phyloP scores from a whole-genome alignment of 2,797 vertebrate species.

The Poeciliopsis gracilis region DNA sequence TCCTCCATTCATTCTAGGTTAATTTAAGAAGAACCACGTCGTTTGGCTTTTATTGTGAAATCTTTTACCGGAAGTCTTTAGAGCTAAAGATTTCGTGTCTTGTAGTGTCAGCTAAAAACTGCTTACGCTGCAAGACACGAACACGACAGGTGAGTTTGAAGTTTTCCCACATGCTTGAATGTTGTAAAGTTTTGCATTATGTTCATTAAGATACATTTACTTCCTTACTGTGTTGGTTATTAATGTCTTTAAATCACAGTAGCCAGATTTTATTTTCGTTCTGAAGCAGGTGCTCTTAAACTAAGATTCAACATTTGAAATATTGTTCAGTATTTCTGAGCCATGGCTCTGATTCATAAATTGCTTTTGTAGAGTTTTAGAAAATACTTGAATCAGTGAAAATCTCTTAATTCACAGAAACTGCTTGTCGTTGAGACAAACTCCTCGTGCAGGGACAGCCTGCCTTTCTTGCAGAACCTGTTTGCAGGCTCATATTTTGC shows the following conservation, averaged over 20 bases:
- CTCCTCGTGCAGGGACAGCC: neutral
- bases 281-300: neutral
- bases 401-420: neutral
- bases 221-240: neutral
- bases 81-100: too few relatives aligned
- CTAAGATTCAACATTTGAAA: neutral
- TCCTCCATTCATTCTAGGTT: fast-evolving
- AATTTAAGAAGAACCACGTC: fast-evolving
- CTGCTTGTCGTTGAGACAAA: neutral
- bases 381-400: neutral
- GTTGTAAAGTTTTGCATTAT: neutral
- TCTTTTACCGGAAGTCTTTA: neutral
- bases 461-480: constrained; percentile 55
- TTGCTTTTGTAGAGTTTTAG: neutral
- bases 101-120: too few relatives aligned
- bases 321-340: neutral
- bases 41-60: constrained; percentile 26
- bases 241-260: neutral
- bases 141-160: constrained; percentile 19
- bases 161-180: too few relatives aligned
- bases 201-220: neutral
- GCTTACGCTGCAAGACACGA: neutral
- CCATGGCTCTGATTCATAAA: neutral
- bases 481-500: constrained; percentile 8
- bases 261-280: neutral